A percentile compares a stretch with the other conserved stretches of the same genome.
phyloP scores from a whole-genome alignment of 2,113 vertebrate species.

The Sinocyclocheilus anshuiensis region DNA sequence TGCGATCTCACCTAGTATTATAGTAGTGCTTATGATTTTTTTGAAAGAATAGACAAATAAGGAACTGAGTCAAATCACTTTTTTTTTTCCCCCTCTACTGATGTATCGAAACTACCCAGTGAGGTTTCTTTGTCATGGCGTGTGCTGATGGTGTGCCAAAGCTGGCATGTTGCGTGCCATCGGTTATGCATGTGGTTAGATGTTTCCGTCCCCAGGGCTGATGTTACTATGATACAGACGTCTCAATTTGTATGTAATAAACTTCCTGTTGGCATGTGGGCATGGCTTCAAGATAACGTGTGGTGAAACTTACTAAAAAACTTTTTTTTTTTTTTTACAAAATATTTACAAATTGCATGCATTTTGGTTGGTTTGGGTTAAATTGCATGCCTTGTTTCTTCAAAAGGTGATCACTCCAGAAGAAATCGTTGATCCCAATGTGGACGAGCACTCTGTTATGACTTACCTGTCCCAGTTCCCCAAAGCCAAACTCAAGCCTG shows the following conservation, averaged over 20 bases:
- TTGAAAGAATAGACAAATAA: background rate
- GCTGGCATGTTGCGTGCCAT: conserved; percentile 55
- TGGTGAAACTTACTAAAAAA: no score
- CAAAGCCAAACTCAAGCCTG: conserved; percentile 91
- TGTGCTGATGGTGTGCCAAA: conserved; percentile 43
- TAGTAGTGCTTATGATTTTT: background rate
- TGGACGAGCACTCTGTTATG: conserved; percentile 96
- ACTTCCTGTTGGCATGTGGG: background rate
- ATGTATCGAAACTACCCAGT: conserved; percentile 10
- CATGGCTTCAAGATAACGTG: no score
- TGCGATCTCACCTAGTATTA: background rate
- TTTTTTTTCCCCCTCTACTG: background rate
- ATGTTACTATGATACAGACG: background rate
- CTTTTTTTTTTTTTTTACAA: no score
- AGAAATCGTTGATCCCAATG: conserved; percentile 94
- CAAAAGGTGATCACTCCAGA: conserved; percentile 85
- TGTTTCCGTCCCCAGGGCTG: conserved; percentile 50
- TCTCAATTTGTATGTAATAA: background rate
- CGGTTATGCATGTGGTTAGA: conserved; percentile 68
- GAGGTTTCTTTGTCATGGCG: background rate
- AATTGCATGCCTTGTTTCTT: background rate
- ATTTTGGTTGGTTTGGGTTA: background rate
- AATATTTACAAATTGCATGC: background rate
- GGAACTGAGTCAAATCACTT: background rate
- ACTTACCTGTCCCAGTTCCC: conserved; percentile 95